Percentiles rank a stretch among this genome's conserved stretches.
Conservation (phyloP, 2,797 vertebrate genomes). For the Manis crassicaudata region DNA sequence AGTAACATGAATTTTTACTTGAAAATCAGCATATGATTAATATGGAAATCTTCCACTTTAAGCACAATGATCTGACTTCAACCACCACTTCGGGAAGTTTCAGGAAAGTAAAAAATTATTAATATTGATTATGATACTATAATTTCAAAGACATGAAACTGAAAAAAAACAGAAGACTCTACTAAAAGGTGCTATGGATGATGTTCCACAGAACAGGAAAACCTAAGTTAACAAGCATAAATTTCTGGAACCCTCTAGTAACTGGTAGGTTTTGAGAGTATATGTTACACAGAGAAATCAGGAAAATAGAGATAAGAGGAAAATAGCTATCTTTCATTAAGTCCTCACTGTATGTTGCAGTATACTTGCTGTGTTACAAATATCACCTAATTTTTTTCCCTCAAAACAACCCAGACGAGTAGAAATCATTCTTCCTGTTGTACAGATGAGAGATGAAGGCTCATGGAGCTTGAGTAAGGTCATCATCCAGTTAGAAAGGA, state of each 20-base stretch:
- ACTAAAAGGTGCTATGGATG: neutral
- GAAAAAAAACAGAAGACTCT: neutral
- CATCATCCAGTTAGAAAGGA: neutral
- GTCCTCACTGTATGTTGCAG: neutral
- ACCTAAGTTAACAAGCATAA: neutral
- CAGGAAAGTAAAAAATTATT: neutral
- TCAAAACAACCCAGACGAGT: neutral
- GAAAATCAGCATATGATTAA: neutral
- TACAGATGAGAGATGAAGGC: neutral
- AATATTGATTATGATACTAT: neutral
- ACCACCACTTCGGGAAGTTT: neutral
- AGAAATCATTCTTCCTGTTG: neutral
- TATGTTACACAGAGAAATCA: neutral
- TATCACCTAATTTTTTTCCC: neutral
- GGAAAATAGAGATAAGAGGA: neutral
- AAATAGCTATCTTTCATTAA: neutral
- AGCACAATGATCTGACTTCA: neutral
- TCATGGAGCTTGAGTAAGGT: neutral
- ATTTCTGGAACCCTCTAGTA: neutral
- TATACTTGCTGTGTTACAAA: neutral
- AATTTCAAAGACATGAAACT: neutral
- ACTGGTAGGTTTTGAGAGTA: neutral
- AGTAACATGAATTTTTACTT: slow-evolving; percentile 14
- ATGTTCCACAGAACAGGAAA: neutral
- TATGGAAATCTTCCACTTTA: neutral